Base-by-base conservation (phyloP, 1,140 invertebrate species). In the Belonocnema kinseyi region DNA sequence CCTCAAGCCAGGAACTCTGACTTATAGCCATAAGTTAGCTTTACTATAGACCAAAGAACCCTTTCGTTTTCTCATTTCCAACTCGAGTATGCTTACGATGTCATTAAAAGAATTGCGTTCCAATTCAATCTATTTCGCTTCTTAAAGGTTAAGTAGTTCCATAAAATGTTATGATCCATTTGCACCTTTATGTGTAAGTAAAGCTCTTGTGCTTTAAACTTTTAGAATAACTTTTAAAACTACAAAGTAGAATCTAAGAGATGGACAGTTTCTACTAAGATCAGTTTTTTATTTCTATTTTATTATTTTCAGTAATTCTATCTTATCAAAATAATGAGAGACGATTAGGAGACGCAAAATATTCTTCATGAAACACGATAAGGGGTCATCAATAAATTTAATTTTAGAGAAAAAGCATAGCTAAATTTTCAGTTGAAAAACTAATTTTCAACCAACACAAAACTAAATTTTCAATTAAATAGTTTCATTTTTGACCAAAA, bases 1-100 rank as follows among this genome's bases (percentile, higher is more conserved):
- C 81, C 82, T 87, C 84, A 51, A 77, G 73, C 66, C 75, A 16
- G 66, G 8, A 71, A 50, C 66, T 40, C 51, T 54, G 40, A 73
- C 53, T 74, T 51, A 52, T 54, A 16, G 58, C 71, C 58, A 56
- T 76, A 61, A 72, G 75, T 79, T 73, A 79, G 19, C 50, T 52
- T 26, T 76, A 53, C 17, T 56, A 58, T 33, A 72, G 33, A 58
- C 56, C 19, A 58, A 26, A 21, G 56, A 58, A 58, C 56, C 19
- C 56, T 58, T 58, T 58, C 56, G 56, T 58, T 26, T 58, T 58
- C 56, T 58, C 56, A 58, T 58, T 58, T 58, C 56, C 21, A 58
- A 19, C 19, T 58, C 19, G 13, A 58, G 56, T 21, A 58, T 58
- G 11, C 19, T 58, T 58, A 26, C 56, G 56, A 58, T 58, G 33